phyloP scores from a whole-genome alignment of 2,797 vertebrate genomes.

The Crypturellus tataupa region DNA sequence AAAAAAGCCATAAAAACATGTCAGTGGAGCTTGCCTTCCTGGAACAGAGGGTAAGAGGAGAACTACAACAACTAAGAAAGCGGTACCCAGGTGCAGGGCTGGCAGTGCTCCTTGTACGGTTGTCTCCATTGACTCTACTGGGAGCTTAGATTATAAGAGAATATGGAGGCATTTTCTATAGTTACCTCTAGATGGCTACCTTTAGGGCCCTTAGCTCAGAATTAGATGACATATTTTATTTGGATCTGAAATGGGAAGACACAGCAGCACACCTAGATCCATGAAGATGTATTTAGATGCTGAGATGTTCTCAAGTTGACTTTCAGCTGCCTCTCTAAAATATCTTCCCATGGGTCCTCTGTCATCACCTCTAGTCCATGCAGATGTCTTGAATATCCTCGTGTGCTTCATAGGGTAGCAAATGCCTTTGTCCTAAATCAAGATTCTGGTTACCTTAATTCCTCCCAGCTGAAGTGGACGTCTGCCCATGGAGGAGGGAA shows the following conservation, averaged over 20 bases:
- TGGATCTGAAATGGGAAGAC: background rate
- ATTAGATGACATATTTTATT: background rate
- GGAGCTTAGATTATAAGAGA: background rate
- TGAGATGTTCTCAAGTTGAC: background rate
- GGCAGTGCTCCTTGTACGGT: background rate
- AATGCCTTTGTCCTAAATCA: background rate
- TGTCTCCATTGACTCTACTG: background rate
- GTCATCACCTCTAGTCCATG: background rate
- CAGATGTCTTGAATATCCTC: background rate
- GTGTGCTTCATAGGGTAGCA: background rate
- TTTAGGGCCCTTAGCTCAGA: background rate
- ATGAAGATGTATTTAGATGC: background rate
- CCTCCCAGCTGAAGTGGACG: background rate
- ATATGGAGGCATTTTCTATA: background rate
- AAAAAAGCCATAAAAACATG: background rate
- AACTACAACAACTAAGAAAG: background rate
- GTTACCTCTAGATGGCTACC: background rate
- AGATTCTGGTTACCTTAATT: background rate
- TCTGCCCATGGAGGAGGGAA: background rate
- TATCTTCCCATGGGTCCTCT: background rate
- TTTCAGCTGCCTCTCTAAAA: background rate
- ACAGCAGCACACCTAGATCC: background rate
- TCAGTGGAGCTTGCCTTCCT: background rate
- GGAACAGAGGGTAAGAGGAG: background rate
- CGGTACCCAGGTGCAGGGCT: accelerated